Evolutionary conservation across 2,113 vertebrate genomes (phyloP).

Genomic region (Dasyurus viverrinus): DNA sequence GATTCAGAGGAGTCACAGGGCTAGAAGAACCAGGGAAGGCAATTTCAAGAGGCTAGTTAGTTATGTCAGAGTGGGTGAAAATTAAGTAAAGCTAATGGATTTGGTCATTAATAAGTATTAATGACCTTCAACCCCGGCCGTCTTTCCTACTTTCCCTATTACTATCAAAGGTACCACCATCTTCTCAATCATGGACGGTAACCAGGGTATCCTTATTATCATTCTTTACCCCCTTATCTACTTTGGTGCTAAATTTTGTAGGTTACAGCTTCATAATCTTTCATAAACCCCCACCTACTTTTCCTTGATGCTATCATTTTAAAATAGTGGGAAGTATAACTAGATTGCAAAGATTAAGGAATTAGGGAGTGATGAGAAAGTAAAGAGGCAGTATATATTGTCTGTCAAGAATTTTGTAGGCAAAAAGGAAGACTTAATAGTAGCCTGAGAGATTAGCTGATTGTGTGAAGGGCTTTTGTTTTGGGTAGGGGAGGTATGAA

Average conservation of each 20-base stretch:
- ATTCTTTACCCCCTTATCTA: neutral
- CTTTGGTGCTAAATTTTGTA: neutral
- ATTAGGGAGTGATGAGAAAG: neutral
- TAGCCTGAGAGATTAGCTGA: neutral
- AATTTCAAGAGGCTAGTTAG: neutral
- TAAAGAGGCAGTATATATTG: neutral
- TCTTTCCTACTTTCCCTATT: neutral
- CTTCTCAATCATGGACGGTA: neutral
- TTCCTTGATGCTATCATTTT: neutral
- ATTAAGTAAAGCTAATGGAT: neutral
- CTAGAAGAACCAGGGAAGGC: neutral
- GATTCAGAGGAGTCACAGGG: neutral
- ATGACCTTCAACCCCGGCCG: neutral
- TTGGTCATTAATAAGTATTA: neutral
- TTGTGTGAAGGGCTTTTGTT: neutral
- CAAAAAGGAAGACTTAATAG: neutral
- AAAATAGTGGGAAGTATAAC: neutral
- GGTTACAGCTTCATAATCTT: neutral
- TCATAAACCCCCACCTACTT: neutral
- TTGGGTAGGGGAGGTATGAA: neutral
- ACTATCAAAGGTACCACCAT: neutral
- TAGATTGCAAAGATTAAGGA: neutral
- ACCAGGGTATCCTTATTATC: neutral
- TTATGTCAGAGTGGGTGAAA: neutral
- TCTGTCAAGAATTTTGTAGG: neutral